Base-by-base conservation (phyloP, 1,140 invertebrate species). In the Scaptomyza graminum region DNA sequence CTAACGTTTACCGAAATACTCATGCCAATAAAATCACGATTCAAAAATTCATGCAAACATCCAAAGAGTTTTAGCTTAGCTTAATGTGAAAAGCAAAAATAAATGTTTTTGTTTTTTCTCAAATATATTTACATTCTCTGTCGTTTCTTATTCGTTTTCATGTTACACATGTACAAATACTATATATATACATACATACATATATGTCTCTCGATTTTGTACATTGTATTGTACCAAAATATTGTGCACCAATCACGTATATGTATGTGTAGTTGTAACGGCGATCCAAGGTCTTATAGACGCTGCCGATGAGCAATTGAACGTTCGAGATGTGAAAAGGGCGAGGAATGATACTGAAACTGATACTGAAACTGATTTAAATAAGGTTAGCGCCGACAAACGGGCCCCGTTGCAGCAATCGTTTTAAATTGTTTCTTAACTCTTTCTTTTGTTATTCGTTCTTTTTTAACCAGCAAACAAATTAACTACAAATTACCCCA, bases 231-330 rank as follows among this genome's bases (percentile, higher is more conserved):
- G 34, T 37, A 37, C 34, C 34, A n/a, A 13, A 22, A 22, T 9
- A 9, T 56, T 12, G 16, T 28, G 41, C 34, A 64, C n/a, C n/a
- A 55, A 34, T 54, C 39, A 57, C 31, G 8, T 34, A 34, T n/a
- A 41, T 41, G n/a, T 41, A 41, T 41, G 18, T 25, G 6, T 78
- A 92, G 91, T 92, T 82, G 89, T 92, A 76, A 92, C 90, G 76
- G 91, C 91, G 37, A 92, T 92, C 75, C 91, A 92, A 88, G 91
- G 91, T 84, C 81, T 92, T 75, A 92, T 92, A 81, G 91, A 92
- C 83, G 91, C 91, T 85, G 91, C 91, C 62, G 91, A 92, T 74
- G 91, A 92, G 74, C 90, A 92, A 83, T 85, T 92, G 63, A 92
- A 91, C 74, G 73, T 83, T 79, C 90, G 81, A 87, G 90, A 90